phyloP scores from a whole-genome alignment of 2,113 vertebrate species.

The Machaerirhynchus nigripectus region DNA sequence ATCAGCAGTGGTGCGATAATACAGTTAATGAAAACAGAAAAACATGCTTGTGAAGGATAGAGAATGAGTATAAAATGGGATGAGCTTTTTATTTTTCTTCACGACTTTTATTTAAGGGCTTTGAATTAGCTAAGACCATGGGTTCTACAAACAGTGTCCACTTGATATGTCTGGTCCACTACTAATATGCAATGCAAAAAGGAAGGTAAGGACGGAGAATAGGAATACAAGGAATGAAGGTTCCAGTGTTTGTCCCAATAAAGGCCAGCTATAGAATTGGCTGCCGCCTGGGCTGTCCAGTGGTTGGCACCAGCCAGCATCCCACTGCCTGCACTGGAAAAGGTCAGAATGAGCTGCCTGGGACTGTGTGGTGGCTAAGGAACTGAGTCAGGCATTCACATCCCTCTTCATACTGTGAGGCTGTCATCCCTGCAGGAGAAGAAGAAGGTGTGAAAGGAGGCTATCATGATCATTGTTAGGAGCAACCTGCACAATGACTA shows the following conservation, averaged over 20 bases:
- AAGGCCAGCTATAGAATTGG: not conserved
- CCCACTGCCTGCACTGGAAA: not conserved
- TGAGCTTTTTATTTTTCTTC: not conserved
- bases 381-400: not conserved
- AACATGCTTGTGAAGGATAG: not conserved
- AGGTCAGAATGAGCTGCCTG: not conserved
- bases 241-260: not conserved
- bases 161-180: not conserved
- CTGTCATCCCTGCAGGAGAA: not conserved
- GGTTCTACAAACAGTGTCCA: not conserved
- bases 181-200: not conserved
- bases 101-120: not conserved
- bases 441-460: not conserved
- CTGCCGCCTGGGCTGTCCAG: rapidly evolving
- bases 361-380: not conserved
- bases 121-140: not conserved
- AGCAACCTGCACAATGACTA: not conserved
- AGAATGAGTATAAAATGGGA: not conserved
- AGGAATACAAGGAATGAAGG: not conserved
- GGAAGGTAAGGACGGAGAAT: not conserved
- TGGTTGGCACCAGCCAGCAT: not conserved
- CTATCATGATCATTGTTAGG: not conserved
- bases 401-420: not conserved
- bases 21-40: not conserved
- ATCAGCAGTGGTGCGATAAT: not conserved